These are phyloP conservation scores for Lycophotia porphyrea DNA, from an alignment of 2,888 invertebrate genomes.

Conservation along the genomic window DNA sequence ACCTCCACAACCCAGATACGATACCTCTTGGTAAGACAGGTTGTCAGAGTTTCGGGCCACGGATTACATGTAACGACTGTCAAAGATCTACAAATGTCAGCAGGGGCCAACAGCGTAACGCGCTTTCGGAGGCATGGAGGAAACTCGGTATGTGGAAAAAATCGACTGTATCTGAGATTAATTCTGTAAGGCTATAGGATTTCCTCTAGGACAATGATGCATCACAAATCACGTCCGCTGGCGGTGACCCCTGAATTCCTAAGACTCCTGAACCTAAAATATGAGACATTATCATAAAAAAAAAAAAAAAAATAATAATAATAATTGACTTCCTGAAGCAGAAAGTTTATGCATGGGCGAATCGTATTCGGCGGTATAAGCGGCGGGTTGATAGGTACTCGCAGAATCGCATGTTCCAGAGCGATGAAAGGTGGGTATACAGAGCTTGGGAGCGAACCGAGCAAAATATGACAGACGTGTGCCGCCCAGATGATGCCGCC, in stretches of 20 bases:
- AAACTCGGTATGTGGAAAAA: neutral
- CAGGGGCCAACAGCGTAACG: neutral
- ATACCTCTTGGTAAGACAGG: neutral
- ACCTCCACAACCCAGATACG: neutral
- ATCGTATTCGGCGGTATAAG: no score
- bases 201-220: neutral
- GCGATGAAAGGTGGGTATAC: no score
- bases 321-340: no score
- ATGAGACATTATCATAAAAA: no score
- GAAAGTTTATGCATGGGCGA: no score
- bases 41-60: neutral
- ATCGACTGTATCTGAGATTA: neutral
- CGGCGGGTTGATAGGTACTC: no score
- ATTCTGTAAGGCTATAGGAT: neutral
- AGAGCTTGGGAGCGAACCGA: no score
- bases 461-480: no score
- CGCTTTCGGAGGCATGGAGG: no score
- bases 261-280: neutral
- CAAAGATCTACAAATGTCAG: neutral
- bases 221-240: constrained; percentile 15
- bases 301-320: no score
- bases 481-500: no score
- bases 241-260: neutral
- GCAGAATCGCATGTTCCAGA: no score
- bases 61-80: neutral